Conservation (phyloP, 2,113 vertebrate species). For the Paramisgurnus dabryanus region DNA sequence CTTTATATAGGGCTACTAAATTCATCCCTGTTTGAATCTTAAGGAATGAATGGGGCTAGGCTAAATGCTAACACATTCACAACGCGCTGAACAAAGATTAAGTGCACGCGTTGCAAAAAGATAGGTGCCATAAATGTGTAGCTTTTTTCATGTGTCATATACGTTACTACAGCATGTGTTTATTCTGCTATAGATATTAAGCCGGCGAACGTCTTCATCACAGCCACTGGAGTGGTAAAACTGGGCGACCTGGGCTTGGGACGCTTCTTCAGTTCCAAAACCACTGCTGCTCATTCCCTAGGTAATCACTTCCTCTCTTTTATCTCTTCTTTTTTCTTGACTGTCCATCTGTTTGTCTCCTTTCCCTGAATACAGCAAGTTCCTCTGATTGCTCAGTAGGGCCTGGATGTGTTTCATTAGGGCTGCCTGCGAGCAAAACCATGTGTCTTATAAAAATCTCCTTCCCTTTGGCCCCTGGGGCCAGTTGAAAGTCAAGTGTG, state of each 20-base stretch:
- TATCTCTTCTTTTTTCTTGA: neutral
- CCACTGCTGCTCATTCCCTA: slow-evolving; percentile 94
- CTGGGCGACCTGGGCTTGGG: slow-evolving; percentile 94
- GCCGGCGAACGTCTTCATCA: slow-evolving; percentile 98
- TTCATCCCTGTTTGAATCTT: no score
- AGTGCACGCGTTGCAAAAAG: no score
- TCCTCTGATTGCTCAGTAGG: slow-evolving; percentile 59
- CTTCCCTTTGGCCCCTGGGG: slow-evolving; percentile 59
- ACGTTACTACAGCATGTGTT: slow-evolving; percentile 5
- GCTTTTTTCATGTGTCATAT: neutral
- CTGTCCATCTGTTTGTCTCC: neutral
- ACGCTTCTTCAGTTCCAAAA: slow-evolving; percentile 98
- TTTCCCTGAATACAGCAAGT: slow-evolving; percentile 20
- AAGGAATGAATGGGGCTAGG: no score
- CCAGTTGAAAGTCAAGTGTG: slow-evolving; percentile 53
- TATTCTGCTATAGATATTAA: slow-evolving; percentile 85
- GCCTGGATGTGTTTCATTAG: slow-evolving; percentile 79
- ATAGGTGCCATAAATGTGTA: neutral
- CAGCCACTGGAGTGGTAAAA: slow-evolving; percentile 96
- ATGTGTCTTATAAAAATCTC: slow-evolving; percentile 71
- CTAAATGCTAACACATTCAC: no score
- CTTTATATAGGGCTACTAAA: no score
- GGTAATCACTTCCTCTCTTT: slow-evolving; percentile 72
- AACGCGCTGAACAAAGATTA: no score
- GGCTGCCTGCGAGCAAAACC: slow-evolving; percentile 67